Evolutionary conservation across 2,797 vertebrate genomes (phyloP).

Genomic region (Phalloptychus januarius): DNA sequence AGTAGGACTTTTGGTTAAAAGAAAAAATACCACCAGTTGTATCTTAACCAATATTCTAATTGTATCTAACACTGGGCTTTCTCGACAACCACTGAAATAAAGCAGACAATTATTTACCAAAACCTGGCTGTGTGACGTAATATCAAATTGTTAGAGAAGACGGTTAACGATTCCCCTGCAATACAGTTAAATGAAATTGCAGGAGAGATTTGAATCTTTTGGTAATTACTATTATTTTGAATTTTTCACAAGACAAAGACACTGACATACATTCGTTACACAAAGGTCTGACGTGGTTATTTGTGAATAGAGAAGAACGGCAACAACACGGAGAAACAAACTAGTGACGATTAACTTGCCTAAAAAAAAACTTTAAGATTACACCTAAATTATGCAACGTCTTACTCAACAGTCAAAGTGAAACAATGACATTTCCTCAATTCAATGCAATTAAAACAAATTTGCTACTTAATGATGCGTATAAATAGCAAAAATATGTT

Average conservation of each 20-base stretch:
- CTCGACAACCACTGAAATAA: background rate
- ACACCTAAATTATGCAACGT: background rate
- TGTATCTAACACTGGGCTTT: background rate
- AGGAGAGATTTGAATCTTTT: background rate
- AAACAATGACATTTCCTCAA: background rate
- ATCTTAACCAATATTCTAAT: background rate
- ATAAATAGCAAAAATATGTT: background rate
- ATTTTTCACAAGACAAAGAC: background rate
- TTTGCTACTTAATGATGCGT: background rate
- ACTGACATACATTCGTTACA: background rate
- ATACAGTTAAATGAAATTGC: background rate
- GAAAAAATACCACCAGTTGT: background rate
- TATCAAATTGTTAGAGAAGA: background rate
- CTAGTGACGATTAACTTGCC: background rate
- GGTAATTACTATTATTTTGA: background rate
- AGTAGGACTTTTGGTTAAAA: background rate
- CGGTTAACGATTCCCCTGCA: no score
- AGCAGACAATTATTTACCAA: background rate
- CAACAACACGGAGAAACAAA: no score
- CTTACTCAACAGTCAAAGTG: background rate
- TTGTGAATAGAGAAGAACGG: background rate
- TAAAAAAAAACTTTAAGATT: background rate
- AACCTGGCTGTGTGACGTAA: background rate
- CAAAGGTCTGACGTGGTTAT: background rate
- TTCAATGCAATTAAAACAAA: background rate